Conservation (phyloP, 2,113 vertebrate species). For the Lichenostomus cassidix region DNA sequence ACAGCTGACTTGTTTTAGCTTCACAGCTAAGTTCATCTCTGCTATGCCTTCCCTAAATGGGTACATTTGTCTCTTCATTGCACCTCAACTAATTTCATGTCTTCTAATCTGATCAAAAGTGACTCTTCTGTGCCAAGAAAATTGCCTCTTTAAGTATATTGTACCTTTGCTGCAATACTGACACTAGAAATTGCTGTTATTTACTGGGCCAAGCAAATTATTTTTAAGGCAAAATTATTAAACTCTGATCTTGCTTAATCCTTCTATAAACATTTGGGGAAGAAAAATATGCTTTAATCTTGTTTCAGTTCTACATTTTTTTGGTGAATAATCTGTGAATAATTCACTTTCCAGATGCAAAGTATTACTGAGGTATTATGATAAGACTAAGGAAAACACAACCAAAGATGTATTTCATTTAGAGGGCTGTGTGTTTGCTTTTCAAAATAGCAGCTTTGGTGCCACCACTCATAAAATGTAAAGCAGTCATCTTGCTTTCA, state of each 20-base stretch:
- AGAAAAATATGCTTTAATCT: conserved; percentile 70
- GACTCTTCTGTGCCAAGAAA: background rate
- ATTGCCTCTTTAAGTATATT: background rate
- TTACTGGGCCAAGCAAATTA: conserved; percentile 38
- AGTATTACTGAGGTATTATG: conserved; percentile 61
- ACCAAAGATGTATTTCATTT: conserved; percentile 54
- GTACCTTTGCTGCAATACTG: background rate
- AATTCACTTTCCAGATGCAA: conserved; percentile 66
- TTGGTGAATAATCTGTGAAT: conserved; percentile 60
- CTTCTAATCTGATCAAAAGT: background rate
- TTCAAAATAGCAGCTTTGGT: conserved; percentile 17
- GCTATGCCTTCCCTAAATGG: background rate
- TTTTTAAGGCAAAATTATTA: conserved; percentile 63
- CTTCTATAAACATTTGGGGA: conserved; percentile 56
- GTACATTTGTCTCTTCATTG: background rate
- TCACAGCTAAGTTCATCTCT: background rate
- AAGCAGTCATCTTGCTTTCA: background rate
- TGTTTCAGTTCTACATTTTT: conserved; percentile 53
- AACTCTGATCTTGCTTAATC: conserved; percentile 64
- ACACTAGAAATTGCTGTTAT: conserved; percentile 10
- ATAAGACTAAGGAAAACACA: conserved; percentile 56
- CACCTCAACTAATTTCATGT: background rate
- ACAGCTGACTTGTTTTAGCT: background rate
- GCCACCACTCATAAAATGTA: conserved; percentile 2
- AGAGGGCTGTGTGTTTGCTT: conserved; percentile 22